Evolutionary conservation across 2,888 invertebrate species (phyloP), one percentile per base, ranked within the genome.

Genomic region (Leucophora obtusa): DNA sequence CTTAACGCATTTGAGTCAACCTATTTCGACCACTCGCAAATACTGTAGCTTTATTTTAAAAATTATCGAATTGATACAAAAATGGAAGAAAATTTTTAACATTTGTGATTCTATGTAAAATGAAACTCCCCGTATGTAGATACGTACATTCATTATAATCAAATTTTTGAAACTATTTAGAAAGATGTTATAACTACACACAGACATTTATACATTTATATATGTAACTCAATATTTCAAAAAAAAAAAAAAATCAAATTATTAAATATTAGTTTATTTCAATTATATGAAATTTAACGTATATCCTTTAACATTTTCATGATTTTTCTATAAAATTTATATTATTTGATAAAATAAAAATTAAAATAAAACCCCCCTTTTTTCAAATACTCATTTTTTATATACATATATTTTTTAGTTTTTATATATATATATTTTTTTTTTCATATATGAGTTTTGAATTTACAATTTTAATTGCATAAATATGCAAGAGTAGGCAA

Each of bases 391-490:
- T 35, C 15, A 28, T 66, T 79, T 60, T 62, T 15, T n/a, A n/a
- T n/a, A n/a, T n/a, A n/a, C 28, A 47, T 6, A 28, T 7, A 28
- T 6, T 7, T 28, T 28, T 28, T 28, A 6, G 4, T 28, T 68
- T 18, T n/a, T 50, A 15, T 71, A 58, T 74, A 10, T 14, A 38
- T 78, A 21, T 74, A 28, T 66, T 18, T 66, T 50, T 71, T 56
- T 75, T 54, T 73, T 54, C 79, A 77, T 79, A 28, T 70, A 75
- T 73, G 69, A 60, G 72, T 79, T 80, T 85, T 85, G 86, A 85
- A 87, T 87, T 87, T 87, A 86, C 87, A 87, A 87, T 87, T 87
- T 87, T 87, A 87, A 87, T 87, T 87, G 87, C 87, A 87, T 87
- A 87, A 87, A 87, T 86, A 87, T 85, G 86, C 86, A 85, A 83